Base-by-base conservation (phyloP, 2,797 vertebrate genomes). In the Xiphorhynchus erythropygius region DNA sequence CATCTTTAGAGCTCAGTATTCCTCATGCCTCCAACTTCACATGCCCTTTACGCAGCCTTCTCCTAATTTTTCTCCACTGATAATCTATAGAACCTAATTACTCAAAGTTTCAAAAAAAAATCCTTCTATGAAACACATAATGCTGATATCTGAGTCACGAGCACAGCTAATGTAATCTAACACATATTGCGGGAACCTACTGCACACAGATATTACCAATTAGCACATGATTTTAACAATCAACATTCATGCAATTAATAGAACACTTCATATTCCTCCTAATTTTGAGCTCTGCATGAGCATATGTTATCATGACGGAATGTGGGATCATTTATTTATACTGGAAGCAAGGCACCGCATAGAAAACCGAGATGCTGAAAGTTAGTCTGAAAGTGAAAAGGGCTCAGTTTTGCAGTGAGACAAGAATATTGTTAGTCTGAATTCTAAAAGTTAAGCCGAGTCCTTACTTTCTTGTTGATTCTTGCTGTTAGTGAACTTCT, bases 191-290 rank as follows among this genome's bases (percentile, higher is more conserved):
- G 15, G 91, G 90, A 97, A 97, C 97, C 93, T 97, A 97, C 96
- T 95, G 82, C 92, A 98, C 97, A 97, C 93, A 97, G 91, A 97
- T 96, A 98, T 97, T 97, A 96, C 91, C 97, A 98, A 97, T 98
- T 98, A 98, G 85, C 90, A 92, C 96, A 97, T 96, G 83, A 97
- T 97, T 97, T 97, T 97, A 97, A 97, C 96, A 97, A 97, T 98
- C 96, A 96, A 89, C 88, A 94, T 97, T 97, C 93, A 94, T 94
- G 96, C 90, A 97, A 98, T 97, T 97, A 97, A 95, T 91, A 75
- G 94, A 97, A 86, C 94, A 91, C 97, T 97, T 93, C 80, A 93
- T 96, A 94, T 97, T 97, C 96, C 76, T 91, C 96, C 89, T 97
- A 97, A 96, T 96, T 94, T 97, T 97, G 91, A 95, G 75, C 92